A percentile compares a stretch with the other conserved stretches of the same genome.
These are phyloP conservation scores for Caenorhabditis angaria DNA, from an alignment of 2,888 invertebrate species.

Conservation along the genomic window DNA sequence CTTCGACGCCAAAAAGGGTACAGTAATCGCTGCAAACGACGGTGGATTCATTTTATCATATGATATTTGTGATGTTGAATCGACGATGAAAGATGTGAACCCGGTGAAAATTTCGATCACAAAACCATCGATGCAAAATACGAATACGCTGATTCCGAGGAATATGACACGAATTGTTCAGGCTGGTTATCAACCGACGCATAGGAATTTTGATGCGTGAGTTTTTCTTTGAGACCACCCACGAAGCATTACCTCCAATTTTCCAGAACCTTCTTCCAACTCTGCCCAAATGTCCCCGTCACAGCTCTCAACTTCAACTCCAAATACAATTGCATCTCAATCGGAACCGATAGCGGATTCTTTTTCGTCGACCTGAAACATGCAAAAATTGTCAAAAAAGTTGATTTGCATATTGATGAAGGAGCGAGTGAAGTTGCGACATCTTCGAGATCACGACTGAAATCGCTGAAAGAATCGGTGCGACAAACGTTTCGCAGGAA, in stretches of 20 bases:
- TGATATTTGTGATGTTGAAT: slow-evolving; percentile 11
- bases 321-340: slow-evolving; percentile 20
- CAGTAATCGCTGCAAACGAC: slow-evolving; percentile 19
- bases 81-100: not conserved
- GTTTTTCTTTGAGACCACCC: not conserved
- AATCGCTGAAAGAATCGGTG: slow-evolving; percentile 32
- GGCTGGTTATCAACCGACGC: slow-evolving; percentile 19
- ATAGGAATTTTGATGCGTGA: slow-evolving; percentile 15
- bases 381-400: slow-evolving; percentile 8
- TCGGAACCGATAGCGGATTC: slow-evolving; percentile 20
- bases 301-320: slow-evolving; percentile 13
- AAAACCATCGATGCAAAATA: not conserved
- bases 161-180: not conserved
- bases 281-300: slow-evolving; percentile 11
- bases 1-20: slow-evolving; percentile 23
- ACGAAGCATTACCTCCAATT: not conserved
- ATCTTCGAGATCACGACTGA: slow-evolving; percentile 10
- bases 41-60: slow-evolving; percentile 31
- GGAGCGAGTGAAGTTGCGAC: slow-evolving; percentile 5
- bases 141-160: slow-evolving; percentile 1
- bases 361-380: slow-evolving; percentile 16
- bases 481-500: slow-evolving; percentile 29
- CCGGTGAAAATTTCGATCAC: slow-evolving; percentile 11
- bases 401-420: not conserved
- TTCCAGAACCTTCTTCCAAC: not conserved